Base-by-base conservation (phyloP, 1,140 invertebrate genomes). In the Neodiprion fabricii region DNA sequence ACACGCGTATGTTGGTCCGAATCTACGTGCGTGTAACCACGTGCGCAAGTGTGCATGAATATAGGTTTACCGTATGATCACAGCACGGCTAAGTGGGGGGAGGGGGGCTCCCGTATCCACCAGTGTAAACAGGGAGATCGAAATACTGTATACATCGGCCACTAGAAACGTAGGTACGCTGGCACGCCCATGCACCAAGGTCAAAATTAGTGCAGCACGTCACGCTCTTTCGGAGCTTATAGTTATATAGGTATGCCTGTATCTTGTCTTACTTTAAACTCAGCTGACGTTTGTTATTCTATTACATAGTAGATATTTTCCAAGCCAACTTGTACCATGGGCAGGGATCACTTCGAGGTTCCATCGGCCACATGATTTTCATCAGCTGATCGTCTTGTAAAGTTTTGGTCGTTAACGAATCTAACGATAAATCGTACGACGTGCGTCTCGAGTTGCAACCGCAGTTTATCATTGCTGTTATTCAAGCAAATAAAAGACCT, bases 1-100 rank as follows among this genome's bases (percentile, higher is more conserved):
- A 85, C 53, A 61, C n/a, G 53, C 9, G 9, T 17, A 17, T 61
- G 53, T 61, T 7, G 53, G 11, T 14, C 9, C 53, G 11, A 61
- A 14, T 61, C 11, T 61, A 61, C 53, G 11, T 4, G 53, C 53
- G n/a, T 61, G 53, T 61, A 61, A 5, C 11, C 53, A 61, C 28
- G 28, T 40, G 5, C 53, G 53, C 53, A 12, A 17, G 53, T 61
- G 9, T 61, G n/a, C 53, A 40, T 40, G 28, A 40, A 40, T 40
- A 17, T 61, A 61, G 17, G 17, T 21, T 21, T 61, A 61, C 53
- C 5, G 53, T 61, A 61, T 17, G 53, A 61, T 61, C 53, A 9
- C 4, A 4, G 53, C 28, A 3, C 28, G 28, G 28, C 2, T 2
- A 40, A 40, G 53, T 7, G 53, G 11, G n/a, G 53, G n/a, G 53